Evolutionary conservation across 1,140 invertebrate genomes (phyloP).

Genomic region (Thereuonema tuberculata): DNA sequence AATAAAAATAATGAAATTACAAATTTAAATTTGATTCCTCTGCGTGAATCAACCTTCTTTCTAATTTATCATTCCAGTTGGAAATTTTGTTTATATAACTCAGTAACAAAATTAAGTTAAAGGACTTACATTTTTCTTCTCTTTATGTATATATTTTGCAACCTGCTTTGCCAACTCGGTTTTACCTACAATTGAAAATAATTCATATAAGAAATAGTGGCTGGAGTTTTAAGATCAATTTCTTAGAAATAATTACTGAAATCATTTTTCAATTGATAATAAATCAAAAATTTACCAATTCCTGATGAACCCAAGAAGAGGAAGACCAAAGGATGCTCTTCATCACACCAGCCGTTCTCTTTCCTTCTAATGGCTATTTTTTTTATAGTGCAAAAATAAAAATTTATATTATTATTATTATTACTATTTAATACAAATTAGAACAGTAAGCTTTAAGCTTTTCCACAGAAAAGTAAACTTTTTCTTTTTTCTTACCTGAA

Average conservation of each 20-base stretch:
- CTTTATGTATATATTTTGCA: constrained; percentile 67
- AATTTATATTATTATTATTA: too few species aligned
- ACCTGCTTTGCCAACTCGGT: constrained; percentile 79
- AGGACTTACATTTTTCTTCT: constrained; percentile 41
- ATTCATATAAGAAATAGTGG: neutral
- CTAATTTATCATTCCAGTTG: too few species aligned
- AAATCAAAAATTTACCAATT: constrained; percentile 43
- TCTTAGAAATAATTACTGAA: too few species aligned
- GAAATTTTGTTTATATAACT: too few species aligned
- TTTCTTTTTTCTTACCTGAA: constrained; percentile 42
- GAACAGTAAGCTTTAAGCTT: neutral
- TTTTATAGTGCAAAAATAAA: too few species aligned
- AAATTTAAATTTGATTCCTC: too few species aligned
- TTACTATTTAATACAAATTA: neutral
- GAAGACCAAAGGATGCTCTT: constrained; percentile 82
- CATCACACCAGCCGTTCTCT: constrained; percentile 79
- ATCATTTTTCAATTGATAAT: neutral
- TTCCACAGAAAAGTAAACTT: neutral
- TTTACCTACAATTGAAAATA: constrained; percentile 39
- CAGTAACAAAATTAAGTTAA: too few species aligned
- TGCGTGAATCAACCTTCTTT: too few species aligned
- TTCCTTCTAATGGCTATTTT: constrained; percentile 74
- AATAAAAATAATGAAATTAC: too few species aligned
- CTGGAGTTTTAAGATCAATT: too few species aligned
- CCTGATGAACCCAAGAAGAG: constrained; percentile 89